phyloP scores from a whole-genome alignment of 1,140 invertebrate species.

The Bombyx mandarina region DNA sequence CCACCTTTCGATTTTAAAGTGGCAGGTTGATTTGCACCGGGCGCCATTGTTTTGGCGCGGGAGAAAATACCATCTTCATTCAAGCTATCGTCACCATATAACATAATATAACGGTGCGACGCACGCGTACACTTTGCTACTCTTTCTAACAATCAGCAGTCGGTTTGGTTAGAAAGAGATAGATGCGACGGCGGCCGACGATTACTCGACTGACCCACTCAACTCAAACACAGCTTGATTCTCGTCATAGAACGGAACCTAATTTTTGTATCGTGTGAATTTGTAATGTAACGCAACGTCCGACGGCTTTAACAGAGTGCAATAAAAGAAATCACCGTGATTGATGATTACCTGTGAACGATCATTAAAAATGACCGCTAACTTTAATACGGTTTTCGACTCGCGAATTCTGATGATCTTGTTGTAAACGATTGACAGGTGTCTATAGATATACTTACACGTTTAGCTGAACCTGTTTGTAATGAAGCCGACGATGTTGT shows the following conservation, averaged over 20 bases:
- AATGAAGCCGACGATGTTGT: too few relatives aligned
- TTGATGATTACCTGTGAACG: slow-evolving; percentile 16
- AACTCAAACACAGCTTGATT: slow-evolving; percentile 50
- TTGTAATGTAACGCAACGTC: slow-evolving; percentile 37
- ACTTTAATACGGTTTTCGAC: not conserved
- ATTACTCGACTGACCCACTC: slow-evolving; percentile 71
- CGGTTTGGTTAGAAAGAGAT: slow-evolving; percentile 22
- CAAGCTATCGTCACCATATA: slow-evolving; percentile 63
- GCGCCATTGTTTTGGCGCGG: slow-evolving; percentile 63
- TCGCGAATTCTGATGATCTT: not conserved
- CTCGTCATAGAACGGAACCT: slow-evolving; percentile 61
- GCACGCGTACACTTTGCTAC: slow-evolving; percentile 37
- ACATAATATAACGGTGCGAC: slow-evolving; percentile 60
- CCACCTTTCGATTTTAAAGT: slow-evolving; percentile 57
- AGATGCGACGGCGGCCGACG: slow-evolving; percentile 36
- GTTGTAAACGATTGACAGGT: too few relatives aligned
- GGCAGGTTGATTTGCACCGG: slow-evolving; percentile 35
- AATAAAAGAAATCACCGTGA: slow-evolving; percentile 35
- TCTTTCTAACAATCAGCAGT: slow-evolving; percentile 16
- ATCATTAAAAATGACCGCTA: not conserved
- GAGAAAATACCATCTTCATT: slow-evolving; percentile 68
- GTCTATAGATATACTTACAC: too few relatives aligned
- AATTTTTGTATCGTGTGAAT: slow-evolving; percentile 60
- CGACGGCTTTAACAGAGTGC: slow-evolving; percentile 26
- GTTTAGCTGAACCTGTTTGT: too few relatives aligned